Percentiles rank a stretch among this genome's conserved stretches.
Conservation (phyloP, 2,797 vertebrate species). For the Bovichtus variegatus region DNA sequence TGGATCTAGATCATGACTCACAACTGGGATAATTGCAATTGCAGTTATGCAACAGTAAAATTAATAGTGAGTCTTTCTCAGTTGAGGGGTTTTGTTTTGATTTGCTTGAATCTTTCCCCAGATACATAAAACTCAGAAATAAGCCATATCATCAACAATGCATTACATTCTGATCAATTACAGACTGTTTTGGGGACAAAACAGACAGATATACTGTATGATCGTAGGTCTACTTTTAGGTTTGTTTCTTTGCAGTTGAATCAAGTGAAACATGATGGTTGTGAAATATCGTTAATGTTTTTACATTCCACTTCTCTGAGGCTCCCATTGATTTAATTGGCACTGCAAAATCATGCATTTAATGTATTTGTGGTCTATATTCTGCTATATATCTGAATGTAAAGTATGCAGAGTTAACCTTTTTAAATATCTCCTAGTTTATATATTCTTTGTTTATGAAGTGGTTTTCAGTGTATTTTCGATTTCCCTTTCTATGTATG, state of each 20-base stretch:
- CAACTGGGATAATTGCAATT: background rate
- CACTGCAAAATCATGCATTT: background rate
- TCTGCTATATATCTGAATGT: background rate
- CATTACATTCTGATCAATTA: background rate
- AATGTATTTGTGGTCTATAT: background rate
- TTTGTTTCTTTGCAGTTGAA: background rate
- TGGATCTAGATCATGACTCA: background rate
- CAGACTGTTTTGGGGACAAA: background rate
- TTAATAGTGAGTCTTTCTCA: background rate
- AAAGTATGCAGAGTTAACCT: background rate
- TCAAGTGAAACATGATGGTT: background rate
- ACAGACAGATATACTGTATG: no score
- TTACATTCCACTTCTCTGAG: background rate
- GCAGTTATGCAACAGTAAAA: background rate
- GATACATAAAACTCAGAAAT: background rate
- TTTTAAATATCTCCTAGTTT: background rate
- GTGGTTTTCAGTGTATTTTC: background rate
- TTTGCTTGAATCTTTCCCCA: background rate
- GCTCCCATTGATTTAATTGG: background rate
- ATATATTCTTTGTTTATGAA: background rate
- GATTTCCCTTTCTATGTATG: background rate
- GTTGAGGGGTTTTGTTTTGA: background rate
- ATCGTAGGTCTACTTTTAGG: background rate
- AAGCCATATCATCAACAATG: background rate
- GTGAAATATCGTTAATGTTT: background rate